These are phyloP conservation scores for Notoglanidium macrostoma DNA, from an alignment of 2,797 vertebrate species.

Conservation along the genomic window DNA sequence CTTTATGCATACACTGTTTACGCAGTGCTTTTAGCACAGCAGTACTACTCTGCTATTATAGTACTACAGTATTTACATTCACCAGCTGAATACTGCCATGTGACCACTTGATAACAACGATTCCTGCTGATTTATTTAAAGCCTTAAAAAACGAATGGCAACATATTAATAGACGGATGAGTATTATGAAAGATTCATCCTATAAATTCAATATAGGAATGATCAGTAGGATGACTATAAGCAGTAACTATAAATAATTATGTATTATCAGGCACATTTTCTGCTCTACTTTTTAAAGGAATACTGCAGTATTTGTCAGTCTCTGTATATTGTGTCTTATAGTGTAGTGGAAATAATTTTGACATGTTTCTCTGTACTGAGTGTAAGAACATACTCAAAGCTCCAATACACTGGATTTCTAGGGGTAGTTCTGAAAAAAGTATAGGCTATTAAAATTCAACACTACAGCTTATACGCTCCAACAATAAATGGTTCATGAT, in stretches of 20 bases:
- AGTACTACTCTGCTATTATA: background rate
- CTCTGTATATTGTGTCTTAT: background rate
- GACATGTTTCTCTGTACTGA: background rate
- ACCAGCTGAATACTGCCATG: background rate
- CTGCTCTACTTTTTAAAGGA: background rate
- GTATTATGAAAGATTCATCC: background rate
- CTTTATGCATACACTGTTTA: background rate
- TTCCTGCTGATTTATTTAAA: background rate
- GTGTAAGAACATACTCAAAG: background rate
- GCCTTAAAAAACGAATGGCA: background rate
- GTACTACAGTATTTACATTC: slow-evolving; percentile 10
- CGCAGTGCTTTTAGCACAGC: background rate
- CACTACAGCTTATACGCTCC: background rate
- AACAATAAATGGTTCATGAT: background rate
- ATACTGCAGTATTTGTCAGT: background rate
- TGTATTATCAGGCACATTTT: background rate
- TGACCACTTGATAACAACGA: background rate
- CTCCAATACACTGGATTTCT: background rate
- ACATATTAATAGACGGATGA: background rate
- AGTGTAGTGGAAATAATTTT: background rate
- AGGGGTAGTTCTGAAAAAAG: background rate
- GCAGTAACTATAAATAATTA: background rate
- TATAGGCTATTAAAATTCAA: background rate
- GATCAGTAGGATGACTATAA: background rate
- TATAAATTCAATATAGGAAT: background rate